Evolutionary conservation across 1,140 invertebrate species (phyloP).

Genomic region (Atta colombica): DNA sequence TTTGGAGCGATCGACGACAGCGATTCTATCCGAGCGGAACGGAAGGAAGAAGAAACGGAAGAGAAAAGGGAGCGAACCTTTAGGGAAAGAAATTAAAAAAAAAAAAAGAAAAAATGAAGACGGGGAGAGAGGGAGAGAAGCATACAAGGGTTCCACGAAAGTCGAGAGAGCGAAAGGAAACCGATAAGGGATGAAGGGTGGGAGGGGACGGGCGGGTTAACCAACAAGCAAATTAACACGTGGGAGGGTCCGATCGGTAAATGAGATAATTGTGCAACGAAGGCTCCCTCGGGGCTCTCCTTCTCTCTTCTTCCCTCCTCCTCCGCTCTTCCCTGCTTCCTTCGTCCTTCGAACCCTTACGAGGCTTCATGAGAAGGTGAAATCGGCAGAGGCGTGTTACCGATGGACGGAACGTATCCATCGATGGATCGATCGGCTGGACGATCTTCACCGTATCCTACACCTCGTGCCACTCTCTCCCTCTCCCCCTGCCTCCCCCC

Average conservation of each 20-base stretch:
- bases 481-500: too few species aligned
- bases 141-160: constrained; percentile 70
- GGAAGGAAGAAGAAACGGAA: background rate
- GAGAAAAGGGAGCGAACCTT: constrained; percentile 1
- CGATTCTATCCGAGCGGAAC: constrained; percentile 12
- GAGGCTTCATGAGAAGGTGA: constrained; percentile 53
- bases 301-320: background rate
- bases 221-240: constrained; percentile 87
- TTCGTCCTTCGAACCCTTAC: constrained; percentile 53
- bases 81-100: background rate
- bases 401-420: constrained; percentile 68
- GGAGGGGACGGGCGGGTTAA: constrained; percentile 74
- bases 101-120: background rate
- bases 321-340: background rate
- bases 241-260: constrained; percentile 70
- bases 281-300: constrained; percentile 48
- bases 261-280: constrained; percentile 83
- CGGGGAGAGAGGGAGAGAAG: background rate
- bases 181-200: constrained; percentile 72
- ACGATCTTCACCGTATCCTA: constrained; percentile 24
- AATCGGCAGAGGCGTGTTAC: constrained; percentile 77
- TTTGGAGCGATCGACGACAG: constrained; percentile 37
- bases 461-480: too few species aligned
- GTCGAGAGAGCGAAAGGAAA: constrained; percentile 75
- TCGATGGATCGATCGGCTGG: constrained; percentile 51